Evolutionary conservation across 1,140 invertebrate species (phyloP), one percentile per base, ranked within the genome.

Genomic region (Drosophila simulans): DNA sequence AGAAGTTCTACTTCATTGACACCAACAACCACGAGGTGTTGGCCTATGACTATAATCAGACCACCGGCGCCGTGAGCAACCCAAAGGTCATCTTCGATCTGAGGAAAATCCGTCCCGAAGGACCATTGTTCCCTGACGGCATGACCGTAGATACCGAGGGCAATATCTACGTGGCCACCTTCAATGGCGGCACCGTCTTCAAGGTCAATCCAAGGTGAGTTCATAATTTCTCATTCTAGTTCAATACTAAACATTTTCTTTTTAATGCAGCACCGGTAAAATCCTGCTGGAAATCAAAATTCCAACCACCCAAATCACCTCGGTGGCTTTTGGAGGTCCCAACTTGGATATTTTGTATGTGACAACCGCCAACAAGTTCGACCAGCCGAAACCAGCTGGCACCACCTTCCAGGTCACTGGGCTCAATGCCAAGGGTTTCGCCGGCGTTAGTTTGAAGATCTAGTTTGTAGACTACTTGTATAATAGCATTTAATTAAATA

Each of bases 1-100:
- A 94, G 22, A 95, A 94, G 25, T 95, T 97, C 92, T 97, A 96
- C 91, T 97, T 95, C 85, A 95, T 96, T 0, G 96, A 97, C 90
- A 95, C 96, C 1, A 93, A 94, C 10, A 95, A 95, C 4, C 92
- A 92, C 43, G 93, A 94, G 79, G 93, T 97, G 34, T 93, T 94
- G 27, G 94, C 94, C 43, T 98, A 96, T 82, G 95, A 98, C 86
- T 98, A 95, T 80, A 94, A 97, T 77, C 92, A 95, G 10, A 91
- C 93, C 4, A 94, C 93, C 5, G 96, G 96, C 13, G 92, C 93
- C 12, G 94, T 95, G 92, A 95, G 63, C 17, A 95, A 95, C 79
- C 93, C 92, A 31, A 93, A 90, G 70, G 79, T 93, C 13, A 83
- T 94, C 31, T 94, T 94, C 72, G 92, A 93, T 75, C 93, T 94